Percentiles rank a stretch among this genome's conserved stretches.
Evolutionary conservation across 1,140 invertebrate species (phyloP).

Genomic region (Drosophila funebris): DNA sequence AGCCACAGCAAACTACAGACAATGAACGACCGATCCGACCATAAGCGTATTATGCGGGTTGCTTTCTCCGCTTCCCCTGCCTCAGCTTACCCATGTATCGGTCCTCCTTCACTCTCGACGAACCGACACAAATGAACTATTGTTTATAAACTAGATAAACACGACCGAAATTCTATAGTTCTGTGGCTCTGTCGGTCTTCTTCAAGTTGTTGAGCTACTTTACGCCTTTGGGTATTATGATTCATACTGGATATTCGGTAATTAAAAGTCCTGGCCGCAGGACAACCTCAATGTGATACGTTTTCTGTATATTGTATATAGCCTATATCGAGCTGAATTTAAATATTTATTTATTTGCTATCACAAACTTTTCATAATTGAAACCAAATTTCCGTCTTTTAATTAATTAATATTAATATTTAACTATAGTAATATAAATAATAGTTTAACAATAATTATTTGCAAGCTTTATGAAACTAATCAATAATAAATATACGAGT

Average conservation of each 20-base stretch:
- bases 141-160: slow-evolving; percentile 64
- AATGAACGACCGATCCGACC: slow-evolving; percentile 37
- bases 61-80: slow-evolving; percentile 10
- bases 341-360: not conserved
- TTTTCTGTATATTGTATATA: not conserved
- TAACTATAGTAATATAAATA: not conserved
- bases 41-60: slow-evolving; percentile 71
- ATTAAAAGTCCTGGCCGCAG: slow-evolving; percentile 4
- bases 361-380: not conserved
- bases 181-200: not conserved
- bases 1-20: slow-evolving; percentile 30
- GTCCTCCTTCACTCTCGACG: not conserved
- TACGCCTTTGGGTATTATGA: slow-evolving; percentile 1
- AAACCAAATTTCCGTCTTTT: not conserved
- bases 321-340: not conserved
- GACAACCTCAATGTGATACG: not conserved
- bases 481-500: not conserved
- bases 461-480: not conserved
- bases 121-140: slow-evolving; percentile 70
- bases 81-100: not conserved
- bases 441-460: not conserved
- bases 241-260: slow-evolving; percentile 5
- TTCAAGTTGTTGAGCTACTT: not conserved
- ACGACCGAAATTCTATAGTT: slow-evolving; percentile 15
- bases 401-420: not conserved